Evolutionary conservation across 2,888 invertebrate genomes (phyloP).

Genomic region (Pristionchus arcanus): DNA sequence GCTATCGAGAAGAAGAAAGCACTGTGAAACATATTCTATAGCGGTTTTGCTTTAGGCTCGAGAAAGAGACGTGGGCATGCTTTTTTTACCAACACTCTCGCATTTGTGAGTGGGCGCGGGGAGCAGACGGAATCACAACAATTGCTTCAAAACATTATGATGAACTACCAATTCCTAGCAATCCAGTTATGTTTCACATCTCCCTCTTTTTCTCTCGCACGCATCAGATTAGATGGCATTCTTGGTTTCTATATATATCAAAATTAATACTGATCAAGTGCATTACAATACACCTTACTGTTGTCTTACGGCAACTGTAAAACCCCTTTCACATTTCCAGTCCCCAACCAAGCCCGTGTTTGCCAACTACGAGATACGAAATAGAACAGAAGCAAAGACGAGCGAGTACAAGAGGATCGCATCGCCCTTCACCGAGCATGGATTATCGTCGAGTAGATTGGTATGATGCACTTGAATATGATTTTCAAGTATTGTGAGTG

Average conservation of each 20-base stretch:
- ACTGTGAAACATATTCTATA: background rate
- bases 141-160: background rate
- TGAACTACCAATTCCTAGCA: background rate
- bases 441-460: background rate
- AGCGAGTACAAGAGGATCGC: background rate
- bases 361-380: background rate
- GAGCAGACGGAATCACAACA: background rate
- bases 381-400: background rate
- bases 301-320: background rate
- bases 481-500: too few species aligned
- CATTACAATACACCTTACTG: too few species aligned
- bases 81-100: too few species aligned
- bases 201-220: too few species aligned
- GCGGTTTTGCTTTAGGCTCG: background rate
- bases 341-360: constrained; percentile 16
- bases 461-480: background rate
- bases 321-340: background rate
- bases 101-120: background rate
- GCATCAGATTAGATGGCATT: background rate
- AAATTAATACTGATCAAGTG: too few species aligned
- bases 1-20: background rate
- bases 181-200: too few species aligned
- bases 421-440: constrained; percentile 1
- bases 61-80: too few species aligned
- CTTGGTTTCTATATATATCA: too few species aligned